Conservation (phyloP, 2,888 invertebrate species). For the Plagodis pulveraria region DNA sequence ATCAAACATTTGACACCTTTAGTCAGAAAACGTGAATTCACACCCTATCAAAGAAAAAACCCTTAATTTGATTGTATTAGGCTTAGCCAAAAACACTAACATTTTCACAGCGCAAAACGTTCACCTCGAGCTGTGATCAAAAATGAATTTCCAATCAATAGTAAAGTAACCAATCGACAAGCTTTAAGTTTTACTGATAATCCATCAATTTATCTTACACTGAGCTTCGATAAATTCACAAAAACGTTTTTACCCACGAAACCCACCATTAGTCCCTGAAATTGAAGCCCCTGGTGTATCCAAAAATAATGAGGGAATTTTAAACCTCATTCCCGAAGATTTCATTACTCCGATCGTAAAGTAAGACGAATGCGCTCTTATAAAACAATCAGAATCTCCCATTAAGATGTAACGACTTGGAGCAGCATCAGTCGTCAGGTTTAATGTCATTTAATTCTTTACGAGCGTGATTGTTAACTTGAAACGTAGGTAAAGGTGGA, state of each 20-base stretch:
- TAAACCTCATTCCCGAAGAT: slow-evolving; percentile 28
- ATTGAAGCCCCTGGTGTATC: slow-evolving; percentile 26
- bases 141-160: no score
- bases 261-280: slow-evolving; percentile 20
- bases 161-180: background rate
- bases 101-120: no score
- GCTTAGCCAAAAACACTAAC: no score
- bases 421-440: slow-evolving; percentile 27
- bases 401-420: slow-evolving; percentile 32
- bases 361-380: slow-evolving; percentile 36
- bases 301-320: slow-evolving; percentile 33
- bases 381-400: slow-evolving; percentile 36
- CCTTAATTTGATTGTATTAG: no score
- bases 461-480: slow-evolving; percentile 22
- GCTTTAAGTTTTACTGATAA: slow-evolving; percentile 8
- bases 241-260: slow-evolving; percentile 15
- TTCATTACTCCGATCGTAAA: slow-evolving; percentile 38
- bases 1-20: no score
- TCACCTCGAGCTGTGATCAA: no score
- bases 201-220: slow-evolving; percentile 20
- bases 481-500: slow-evolving; percentile 16
- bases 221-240: slow-evolving; percentile 17
- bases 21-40: no score
- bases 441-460: slow-evolving; percentile 37
- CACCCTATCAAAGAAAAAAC: no score